Evolutionary conservation across 2,888 invertebrate species (phyloP), one percentile per base, ranked within the genome.

Genomic region (Andrena hattorfiana): DNA sequence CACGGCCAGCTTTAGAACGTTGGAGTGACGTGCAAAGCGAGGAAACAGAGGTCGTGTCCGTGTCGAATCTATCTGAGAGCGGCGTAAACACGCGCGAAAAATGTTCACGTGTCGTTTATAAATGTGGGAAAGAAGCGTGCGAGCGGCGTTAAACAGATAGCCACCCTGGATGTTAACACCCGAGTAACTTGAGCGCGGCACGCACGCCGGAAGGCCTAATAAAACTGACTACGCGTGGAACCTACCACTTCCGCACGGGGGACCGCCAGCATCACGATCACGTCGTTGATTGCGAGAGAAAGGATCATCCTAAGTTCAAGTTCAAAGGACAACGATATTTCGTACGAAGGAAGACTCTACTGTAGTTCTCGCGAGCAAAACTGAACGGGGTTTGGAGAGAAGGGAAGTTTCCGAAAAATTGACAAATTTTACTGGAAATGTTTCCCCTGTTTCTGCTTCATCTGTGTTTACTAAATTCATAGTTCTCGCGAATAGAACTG

Each of bases 151-250:
- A 88, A 86, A 71, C 66, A 80, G 84, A 84, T 88, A 84, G 82
- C 86, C 84, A 80, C 86, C 84, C 86, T 80, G 81, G 51, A 77
- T 67, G 88, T 84, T 88, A 87, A 83, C 82, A 68, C 78, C 77
- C 8, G 48, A 72, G 84, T 88, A 87, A 88, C 84, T 77, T 80
- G 82, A 87, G 82, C 80, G 84, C 66, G 80, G 68, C 84, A 78
- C 73, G 79, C 79, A 78, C 81, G 74, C 77, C 88, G 88, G 88
- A 88, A 87, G 87, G 30, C 32, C 87, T 82, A 88, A 88, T 88
- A 80, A 88, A 88, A 82, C 77, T 48, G 60, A 60, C 81, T 71
- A 67, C 69, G 83, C 83, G 69, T 77, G 64, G 72, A 85, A 80
- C 74, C 54, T 75, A 60, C 70, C 77, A 73, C 80, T 86, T 86